Evolutionary conservation across 1,140 invertebrate species (phyloP).

Genomic region (Harlomillsia oculata): DNA sequence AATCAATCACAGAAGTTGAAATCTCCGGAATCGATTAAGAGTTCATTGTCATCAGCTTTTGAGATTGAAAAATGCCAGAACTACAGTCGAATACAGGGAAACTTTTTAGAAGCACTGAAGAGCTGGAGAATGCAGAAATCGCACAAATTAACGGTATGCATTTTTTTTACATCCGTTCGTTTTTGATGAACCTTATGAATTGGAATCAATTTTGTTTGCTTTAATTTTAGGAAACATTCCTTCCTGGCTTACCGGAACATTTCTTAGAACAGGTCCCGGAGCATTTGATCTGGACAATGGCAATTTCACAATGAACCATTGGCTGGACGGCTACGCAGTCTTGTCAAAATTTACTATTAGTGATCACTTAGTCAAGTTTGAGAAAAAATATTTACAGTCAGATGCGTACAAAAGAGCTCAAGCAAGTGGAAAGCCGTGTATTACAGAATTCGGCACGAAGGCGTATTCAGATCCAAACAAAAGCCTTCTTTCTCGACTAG

Average conservation of each 20-base stretch:
- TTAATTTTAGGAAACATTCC: conserved; percentile 41
- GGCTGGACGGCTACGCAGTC: conserved; percentile 27
- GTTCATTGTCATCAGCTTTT: too few species aligned
- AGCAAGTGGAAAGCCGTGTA: conserved; percentile 10
- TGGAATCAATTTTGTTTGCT: not conserved
- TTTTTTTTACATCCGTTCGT: not conserved
- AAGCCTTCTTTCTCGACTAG: conserved; percentile 17
- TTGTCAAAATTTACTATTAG: conserved; percentile 33
- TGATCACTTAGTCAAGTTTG: conserved; percentile 19
- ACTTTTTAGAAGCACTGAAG: conserved; percentile 12
- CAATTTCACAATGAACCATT: conserved; percentile 20
- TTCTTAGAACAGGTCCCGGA: conserved; percentile 46
- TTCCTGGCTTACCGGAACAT: conserved; percentile 43
- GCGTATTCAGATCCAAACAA: conserved; percentile 16
- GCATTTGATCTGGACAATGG: conserved; percentile 39
- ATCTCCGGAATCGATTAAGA: too few species aligned
- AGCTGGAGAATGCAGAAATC: conserved; percentile 15
- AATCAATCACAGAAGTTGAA: too few species aligned
- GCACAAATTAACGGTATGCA: conserved; percentile 23
- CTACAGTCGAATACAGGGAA: not conserved
- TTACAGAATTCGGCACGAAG: conserved; percentile 29
- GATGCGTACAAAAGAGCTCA: conserved; percentile 29
- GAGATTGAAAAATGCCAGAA: conserved; percentile 24
- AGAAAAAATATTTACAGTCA: conserved; percentile 30
- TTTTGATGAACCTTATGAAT: not conserved